phyloP scores from a whole-genome alignment of 2,113 vertebrate species.

The Emberiza fucata region DNA sequence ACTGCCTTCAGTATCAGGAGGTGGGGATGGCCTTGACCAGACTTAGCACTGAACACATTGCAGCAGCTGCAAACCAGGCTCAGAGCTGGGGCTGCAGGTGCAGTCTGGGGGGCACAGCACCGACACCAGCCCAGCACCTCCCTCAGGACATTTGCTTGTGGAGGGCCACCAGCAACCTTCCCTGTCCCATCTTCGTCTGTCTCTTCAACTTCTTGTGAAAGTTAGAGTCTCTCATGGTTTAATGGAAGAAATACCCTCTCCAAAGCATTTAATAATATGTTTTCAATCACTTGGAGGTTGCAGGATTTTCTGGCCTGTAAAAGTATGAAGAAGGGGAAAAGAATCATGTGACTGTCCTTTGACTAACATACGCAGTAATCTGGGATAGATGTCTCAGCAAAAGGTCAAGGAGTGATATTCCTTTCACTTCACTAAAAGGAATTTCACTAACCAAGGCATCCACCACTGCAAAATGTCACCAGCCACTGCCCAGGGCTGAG shows the following conservation, averaged over 20 bases:
- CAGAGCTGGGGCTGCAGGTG: not conserved
- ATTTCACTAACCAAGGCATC: not conserved
- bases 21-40: not conserved
- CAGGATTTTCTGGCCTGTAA: not conserved
- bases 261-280: not conserved
- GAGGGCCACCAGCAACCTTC: not conserved
- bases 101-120: accelerated
- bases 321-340: not conserved
- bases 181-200: not conserved
- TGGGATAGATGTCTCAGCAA: not conserved
- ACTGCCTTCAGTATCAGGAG: not conserved
- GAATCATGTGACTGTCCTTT: not conserved
- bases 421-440: constrained; percentile 8
- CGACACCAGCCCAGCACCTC: not conserved
- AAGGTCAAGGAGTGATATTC: not conserved
- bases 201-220: not conserved
- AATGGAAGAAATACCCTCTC: not conserved
- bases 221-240: not conserved
- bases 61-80: not conserved
- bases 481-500: not conserved
- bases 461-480: not conserved
- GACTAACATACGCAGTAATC: not conserved
- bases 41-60: not conserved
- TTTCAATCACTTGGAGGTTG: not conserved
- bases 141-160: not conserved